Evolutionary conservation across 2,888 invertebrate species (phyloP), one percentile per base, ranked within the genome.

Genomic region (Ophioninae sp.): DNA sequence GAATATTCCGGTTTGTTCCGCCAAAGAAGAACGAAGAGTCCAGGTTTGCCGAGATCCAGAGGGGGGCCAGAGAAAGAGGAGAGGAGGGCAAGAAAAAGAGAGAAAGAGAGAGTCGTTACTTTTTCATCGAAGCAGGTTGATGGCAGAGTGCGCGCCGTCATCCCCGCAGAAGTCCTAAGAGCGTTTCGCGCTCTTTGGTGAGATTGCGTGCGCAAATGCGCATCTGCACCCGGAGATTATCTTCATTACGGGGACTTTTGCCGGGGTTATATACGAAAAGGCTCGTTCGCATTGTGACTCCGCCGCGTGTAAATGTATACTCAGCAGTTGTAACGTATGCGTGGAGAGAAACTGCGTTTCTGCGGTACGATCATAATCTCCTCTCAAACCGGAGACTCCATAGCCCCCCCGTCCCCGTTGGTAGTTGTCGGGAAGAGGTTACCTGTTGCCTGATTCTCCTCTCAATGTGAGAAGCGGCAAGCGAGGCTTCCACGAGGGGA

Each of bases 171-270:
- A 83, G 75, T 67, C 59, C 23, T 56, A 41, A 63, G 69, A 74
- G 39, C 58, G 63, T 72, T 20, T 37, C 44, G 30, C 51, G 13
- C 59, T 23, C 39, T 67, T 37, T 13, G 63, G 37, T 44, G 64
- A 30, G 30, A 51, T 51, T 56, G 51, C 51, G 37, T 63, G 63
- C 65, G 44, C 65, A 44, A 23, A 68, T 44, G 77, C 59, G 58
- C 65, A 71, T 77, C 64, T 51, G 77, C 72, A 74, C 30, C 61
- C 61, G 68, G 65, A 81, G 81, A 85, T 86, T 86, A 86, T 83
- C 81, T 83, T 86, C 86, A 85, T 86, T 86, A 86, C 68, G 75
- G 71, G 58, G 78, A 83, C 73, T 81, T 83, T 72, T 30, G 30
- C 30, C 30, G 71, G 63, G 59, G 75, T 65, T 77, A 44, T 82